Conservation (phyloP, 1,140 invertebrate genomes). For the Telenomus remus region DNA sequence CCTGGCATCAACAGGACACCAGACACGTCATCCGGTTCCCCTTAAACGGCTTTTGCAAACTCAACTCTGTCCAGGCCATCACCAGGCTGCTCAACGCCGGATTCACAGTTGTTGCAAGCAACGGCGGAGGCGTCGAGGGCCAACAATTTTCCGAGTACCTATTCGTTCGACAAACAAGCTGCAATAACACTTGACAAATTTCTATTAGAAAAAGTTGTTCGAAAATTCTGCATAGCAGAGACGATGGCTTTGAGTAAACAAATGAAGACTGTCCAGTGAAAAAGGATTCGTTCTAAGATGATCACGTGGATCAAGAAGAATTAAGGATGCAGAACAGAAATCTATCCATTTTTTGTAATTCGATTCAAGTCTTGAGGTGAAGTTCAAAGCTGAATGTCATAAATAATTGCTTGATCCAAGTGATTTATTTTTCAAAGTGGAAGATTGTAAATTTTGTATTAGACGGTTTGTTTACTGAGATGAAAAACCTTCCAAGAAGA, state of each 20-base stretch:
- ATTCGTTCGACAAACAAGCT: constrained; percentile 80
- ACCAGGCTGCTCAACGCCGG: constrained; percentile 89
- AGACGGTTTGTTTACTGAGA: too few relatives aligned
- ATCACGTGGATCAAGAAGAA: too few relatives aligned
- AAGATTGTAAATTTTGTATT: too few relatives aligned
- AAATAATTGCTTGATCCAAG: too few relatives aligned
- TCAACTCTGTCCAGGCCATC: constrained; percentile 93
- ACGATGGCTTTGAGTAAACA: constrained; percentile 56
- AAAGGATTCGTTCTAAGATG: too few relatives aligned
- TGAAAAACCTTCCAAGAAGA: too few relatives aligned
- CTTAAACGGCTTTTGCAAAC: constrained; percentile 93
- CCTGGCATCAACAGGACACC: constrained; percentile 90
- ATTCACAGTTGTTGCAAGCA: constrained; percentile 88
- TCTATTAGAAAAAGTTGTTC: constrained; percentile 48
- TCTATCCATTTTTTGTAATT: too few relatives aligned
- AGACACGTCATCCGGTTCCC: constrained; percentile 92
- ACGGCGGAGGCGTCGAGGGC: constrained; percentile 91
- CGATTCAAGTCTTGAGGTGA: too few relatives aligned
- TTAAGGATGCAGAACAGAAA: too few relatives aligned
- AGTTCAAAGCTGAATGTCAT: too few relatives aligned
- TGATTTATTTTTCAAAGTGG: too few relatives aligned
- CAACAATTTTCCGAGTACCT: constrained; percentile 96
- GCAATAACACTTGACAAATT: constrained; percentile 66
- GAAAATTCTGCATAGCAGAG: constrained; percentile 57
- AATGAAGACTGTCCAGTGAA: constrained; percentile 45